These are phyloP conservation scores for Mythimna ferrago DNA, from an alignment of 2,888 invertebrate genomes.

Conservation along the genomic window DNA sequence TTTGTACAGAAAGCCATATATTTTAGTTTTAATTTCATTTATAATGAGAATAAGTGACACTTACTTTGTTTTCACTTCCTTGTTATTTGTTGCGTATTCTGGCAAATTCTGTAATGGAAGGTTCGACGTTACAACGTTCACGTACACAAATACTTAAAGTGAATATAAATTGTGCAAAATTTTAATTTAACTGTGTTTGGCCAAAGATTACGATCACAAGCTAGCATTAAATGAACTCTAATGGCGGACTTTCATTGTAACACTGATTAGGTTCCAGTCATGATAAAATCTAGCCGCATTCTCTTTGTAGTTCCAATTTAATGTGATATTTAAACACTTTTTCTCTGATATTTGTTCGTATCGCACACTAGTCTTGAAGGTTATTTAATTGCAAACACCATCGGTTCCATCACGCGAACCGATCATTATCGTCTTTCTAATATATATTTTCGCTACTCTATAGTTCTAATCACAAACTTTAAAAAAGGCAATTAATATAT, in stretches of 20 bases:
- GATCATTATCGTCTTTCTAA: conserved; percentile 48
- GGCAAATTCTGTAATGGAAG: conserved; percentile 3
- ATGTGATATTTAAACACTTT: conserved; percentile 43
- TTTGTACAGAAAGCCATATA: conserved; percentile 61
- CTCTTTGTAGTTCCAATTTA: conserved; percentile 44
- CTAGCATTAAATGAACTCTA: conserved; percentile 53
- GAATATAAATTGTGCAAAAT: conserved; percentile 38
- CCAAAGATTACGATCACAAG: conserved; percentile 43
- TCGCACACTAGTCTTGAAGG: conserved; percentile 46
- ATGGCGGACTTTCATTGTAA: conserved; percentile 54
- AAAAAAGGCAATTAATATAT: conserved; percentile 20
- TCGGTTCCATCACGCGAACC: conserved; percentile 59
- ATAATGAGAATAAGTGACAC: conserved; percentile 33
- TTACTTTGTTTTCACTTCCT: conserved; percentile 35
- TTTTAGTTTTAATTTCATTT: conserved; percentile 61
- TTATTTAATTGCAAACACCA: conserved; percentile 59
- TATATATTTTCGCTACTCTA: conserved; percentile 19
- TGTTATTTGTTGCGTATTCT: not conserved
- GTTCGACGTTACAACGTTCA: not conserved
- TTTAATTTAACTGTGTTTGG: conserved; percentile 53
- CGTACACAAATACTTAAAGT: not conserved
- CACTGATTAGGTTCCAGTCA: conserved; percentile 57
- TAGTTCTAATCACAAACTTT: conserved; percentile 15
- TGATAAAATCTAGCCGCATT: conserved; percentile 50
- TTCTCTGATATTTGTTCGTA: conserved; percentile 56